A percentile compares a stretch with the other conserved stretches of the same genome.
phyloP scores from a whole-genome alignment of 2,797 vertebrate species.

The Dromococcyx pavoninus region DNA sequence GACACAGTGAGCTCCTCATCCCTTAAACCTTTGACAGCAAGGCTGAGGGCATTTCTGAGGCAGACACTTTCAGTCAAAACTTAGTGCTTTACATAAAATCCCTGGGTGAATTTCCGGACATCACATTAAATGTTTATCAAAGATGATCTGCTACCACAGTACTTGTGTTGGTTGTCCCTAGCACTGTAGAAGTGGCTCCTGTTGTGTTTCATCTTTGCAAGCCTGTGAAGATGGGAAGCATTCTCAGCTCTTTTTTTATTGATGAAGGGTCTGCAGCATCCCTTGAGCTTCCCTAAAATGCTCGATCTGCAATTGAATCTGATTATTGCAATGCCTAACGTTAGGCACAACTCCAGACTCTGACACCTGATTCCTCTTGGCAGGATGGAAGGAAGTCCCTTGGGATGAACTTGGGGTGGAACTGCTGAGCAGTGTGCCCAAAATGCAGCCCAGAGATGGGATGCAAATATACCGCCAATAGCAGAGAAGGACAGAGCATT shows the following conservation, averaged over 20 bases:
- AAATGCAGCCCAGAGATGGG: too few species aligned
- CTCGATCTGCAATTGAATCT: neutral
- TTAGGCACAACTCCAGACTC: neutral
- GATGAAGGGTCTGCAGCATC: neutral
- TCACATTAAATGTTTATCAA: neutral
- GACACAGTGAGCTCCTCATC: neutral
- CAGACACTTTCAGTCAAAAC: neutral
- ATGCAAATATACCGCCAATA: neutral
- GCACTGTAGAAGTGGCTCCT: neutral
- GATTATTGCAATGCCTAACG: neutral
- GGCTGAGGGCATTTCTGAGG: neutral
- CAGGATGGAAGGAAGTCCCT: neutral
- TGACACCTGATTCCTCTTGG: neutral
- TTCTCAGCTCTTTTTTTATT: neutral
- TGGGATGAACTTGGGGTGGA: neutral
- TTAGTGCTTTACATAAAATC: conserved; percentile 7
- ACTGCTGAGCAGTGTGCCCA: neutral
- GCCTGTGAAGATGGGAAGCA: neutral
- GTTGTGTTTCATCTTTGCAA: neutral
- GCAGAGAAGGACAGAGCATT: neutral
- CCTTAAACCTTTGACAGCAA: neutral
- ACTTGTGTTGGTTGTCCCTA: neutral
- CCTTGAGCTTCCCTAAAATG: neutral
- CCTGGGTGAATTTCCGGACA: neutral
- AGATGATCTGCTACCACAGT: neutral